Conservation (phyloP, 2,113 vertebrate species). For the Oplegnathus fasciatus region DNA sequence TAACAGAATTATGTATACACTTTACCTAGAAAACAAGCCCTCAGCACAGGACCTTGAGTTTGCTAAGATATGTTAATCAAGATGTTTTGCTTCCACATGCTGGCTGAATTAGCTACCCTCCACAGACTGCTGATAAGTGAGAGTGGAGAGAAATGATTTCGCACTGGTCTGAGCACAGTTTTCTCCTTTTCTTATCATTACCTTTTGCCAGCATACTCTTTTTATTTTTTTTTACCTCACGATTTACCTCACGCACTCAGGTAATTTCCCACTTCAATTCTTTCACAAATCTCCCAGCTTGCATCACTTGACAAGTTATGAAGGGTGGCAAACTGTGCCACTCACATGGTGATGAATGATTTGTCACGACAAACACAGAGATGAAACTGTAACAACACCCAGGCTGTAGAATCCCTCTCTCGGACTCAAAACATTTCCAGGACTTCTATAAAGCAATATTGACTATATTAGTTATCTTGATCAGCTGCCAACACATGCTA, state of each 20-base stretch:
- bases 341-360: slow-evolving; percentile 18
- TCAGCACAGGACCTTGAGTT: slow-evolving; percentile 52
- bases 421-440: background rate
- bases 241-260: background rate
- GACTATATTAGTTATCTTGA: background rate
- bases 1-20: slow-evolving; percentile 73
- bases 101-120: slow-evolving; percentile 27
- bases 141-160: slow-evolving; percentile 22
- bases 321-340: slow-evolving; percentile 9
- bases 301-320: background rate
- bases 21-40: slow-evolving; percentile 65
- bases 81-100: slow-evolving; percentile 45
- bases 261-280: slow-evolving; percentile 49
- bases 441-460: background rate
- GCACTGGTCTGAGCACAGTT: slow-evolving; percentile 37
- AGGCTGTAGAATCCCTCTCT: background rate
- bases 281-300: slow-evolving; percentile 15
- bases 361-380: slow-evolving; percentile 1
- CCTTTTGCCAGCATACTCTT: slow-evolving; percentile 27
- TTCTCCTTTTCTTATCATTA: slow-evolving; percentile 29
- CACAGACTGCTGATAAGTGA: slow-evolving; percentile 38
- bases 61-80: slow-evolving; percentile 61
- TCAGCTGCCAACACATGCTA: background rate
- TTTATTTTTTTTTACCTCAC: background rate
- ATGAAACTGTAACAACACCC: background rate